Evolutionary conservation across 2,113 vertebrate genomes (phyloP), one percentile per base, ranked within the genome.

Genomic region (Glaucomys volans): DNA sequence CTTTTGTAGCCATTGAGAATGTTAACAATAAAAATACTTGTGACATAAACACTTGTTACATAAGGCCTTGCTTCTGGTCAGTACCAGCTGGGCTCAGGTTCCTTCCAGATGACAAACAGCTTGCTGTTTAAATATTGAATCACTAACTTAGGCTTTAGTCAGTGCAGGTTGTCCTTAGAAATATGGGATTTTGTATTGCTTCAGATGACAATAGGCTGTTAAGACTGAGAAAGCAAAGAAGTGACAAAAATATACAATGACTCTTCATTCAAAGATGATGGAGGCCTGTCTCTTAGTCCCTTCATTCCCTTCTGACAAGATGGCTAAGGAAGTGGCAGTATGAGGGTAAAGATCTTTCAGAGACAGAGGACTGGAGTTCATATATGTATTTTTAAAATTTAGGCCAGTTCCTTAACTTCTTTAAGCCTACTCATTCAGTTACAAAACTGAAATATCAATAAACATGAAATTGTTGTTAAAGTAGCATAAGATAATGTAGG

Each of bases 151-250:
- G 40, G 79, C 40, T 81, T 42, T 50, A 77, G 11, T 26, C 32
- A 80, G n/a, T 4, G 30, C 8, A 22, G n/a, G 59, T 30, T 57
- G 3, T 47, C 40, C 95, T 77, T 35, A 86, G 20, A 87, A 86
- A 22, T 50, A 59, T 50, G 84, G 88, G 44, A 72, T 94, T 94
- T 93, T 95, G 24, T 37, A 28, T 71, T 81, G 32, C 52, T 77
- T 74, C 26, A 40, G 74, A 76, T 92, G 57, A 86, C 57, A 77
- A 44, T 4, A 54, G 8, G 12, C 12, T 59, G 30, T 86, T 40
- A 67, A 47, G 59, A 54, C 6, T 8, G 24, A 85, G 42, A 64
- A 89, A 64, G 75, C 18, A 47, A 67, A 69, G 62, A 66, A 17
- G 13, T 86, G 44, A 40, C 9, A 85, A 64, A 71, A 62, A 64